Base-by-base conservation (phyloP, 2,888 invertebrate genomes). In the Lycophotia porphyrea region DNA sequence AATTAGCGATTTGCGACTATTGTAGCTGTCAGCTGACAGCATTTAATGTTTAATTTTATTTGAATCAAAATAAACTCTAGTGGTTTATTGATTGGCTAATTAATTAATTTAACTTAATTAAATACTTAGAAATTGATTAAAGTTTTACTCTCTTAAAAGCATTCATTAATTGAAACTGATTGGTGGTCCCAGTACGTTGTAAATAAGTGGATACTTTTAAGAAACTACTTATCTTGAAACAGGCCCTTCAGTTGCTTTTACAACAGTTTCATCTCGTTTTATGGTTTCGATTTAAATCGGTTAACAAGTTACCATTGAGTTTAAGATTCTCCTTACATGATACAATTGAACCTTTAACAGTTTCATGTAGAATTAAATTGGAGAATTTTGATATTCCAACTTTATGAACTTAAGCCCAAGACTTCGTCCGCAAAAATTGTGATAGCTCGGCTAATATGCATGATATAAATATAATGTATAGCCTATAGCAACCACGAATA, bases 241-340 rank as follows among this genome's bases (percentile, higher is more conserved):
- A 52, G 18, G n/a, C 7, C 2, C 18, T 74, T 65, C 44, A 31
- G 44, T 39, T 15, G 21, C n/a, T n/a, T 8, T 39, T n/a, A 63
- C 13, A 24, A 49, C n/a, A 60, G 24, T 27, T 58, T 49, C 39
- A 63, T 39, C n/a, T 36, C 15, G 60, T 76, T 81, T 81, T 66
- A 78, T 66, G 5, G 47, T 81, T 81, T 55, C 47, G 36, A 64
- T 65, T 31, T 61, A 74, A 74, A 55, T 55, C 64, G 55, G 52
- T 69, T 27, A 78, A 27, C 24, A 47, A n/a, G 27, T 8, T 21
- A 31, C 36, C 36, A 63, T 24, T 44, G 9, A 11, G 31, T 49
- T 49, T 74, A 44, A 52, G 18, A 76, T 31, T 42, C n/a, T 42
- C 4, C 18, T 78, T 27, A 27, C 15, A 24, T 31, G 47, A 58